These are phyloP conservation scores for Cremastobaeus sp. DNA, from an alignment of 2,888 invertebrate genomes.

Conservation along the genomic window DNA sequence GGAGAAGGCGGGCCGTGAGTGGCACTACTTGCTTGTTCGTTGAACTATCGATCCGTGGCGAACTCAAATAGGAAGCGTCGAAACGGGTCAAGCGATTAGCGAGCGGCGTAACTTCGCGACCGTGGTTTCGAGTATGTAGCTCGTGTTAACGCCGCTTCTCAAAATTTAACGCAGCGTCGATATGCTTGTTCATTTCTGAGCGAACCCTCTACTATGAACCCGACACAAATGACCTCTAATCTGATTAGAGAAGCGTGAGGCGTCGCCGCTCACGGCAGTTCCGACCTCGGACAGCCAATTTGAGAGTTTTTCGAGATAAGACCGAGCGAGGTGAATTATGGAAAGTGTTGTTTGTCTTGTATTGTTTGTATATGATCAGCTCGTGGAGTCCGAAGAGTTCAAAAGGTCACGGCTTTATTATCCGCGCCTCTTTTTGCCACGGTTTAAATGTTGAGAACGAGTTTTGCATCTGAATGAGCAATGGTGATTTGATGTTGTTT, in stretches of 20 bases:
- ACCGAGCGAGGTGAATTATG: too few species aligned
- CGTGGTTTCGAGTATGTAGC: constrained; percentile 42
- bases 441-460: too few species aligned
- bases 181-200: not conserved
- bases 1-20: constrained; percentile 52
- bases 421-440: too few species aligned
- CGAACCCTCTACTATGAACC: constrained; percentile 5
- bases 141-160: constrained; percentile 12
- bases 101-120: constrained; percentile 54
- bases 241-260: constrained; percentile 29
- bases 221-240: constrained; percentile 12
- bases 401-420: too few species aligned
- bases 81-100: constrained; percentile 62
- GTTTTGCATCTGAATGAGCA: too few species aligned
- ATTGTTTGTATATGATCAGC: too few species aligned
- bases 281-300: constrained; percentile 10
- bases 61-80: constrained; percentile 58
- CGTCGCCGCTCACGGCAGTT: constrained; percentile 11
- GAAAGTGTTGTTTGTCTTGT: too few species aligned
- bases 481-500: not conserved
- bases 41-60: constrained; percentile 74
- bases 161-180: constrained; percentile 2
- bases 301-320: too few species aligned
- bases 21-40: constrained; percentile 73
- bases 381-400: too few species aligned